These are phyloP conservation scores for Lampris incognitus DNA, from an alignment of 2,113 vertebrate genomes.

Conservation along the genomic window DNA sequence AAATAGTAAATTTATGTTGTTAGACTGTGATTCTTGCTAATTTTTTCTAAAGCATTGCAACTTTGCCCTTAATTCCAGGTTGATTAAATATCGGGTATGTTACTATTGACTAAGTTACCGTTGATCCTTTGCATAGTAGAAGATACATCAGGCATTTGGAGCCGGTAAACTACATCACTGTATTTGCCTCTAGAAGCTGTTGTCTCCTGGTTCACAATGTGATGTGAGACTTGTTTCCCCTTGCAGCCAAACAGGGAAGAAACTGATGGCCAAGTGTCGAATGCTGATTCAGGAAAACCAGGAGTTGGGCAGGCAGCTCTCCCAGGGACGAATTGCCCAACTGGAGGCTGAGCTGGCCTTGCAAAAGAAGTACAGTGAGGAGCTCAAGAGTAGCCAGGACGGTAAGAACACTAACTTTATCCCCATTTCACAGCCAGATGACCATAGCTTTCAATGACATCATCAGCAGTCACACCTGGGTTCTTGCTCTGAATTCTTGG, in stretches of 20 bases:
- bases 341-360: constrained; percentile 98
- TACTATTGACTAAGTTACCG: background rate
- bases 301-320: constrained; percentile 98
- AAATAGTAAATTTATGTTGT: too few species aligned
- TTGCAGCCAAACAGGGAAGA: constrained; percentile 99
- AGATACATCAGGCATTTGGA: background rate
- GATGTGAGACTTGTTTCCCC: constrained; percentile 97
- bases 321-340: constrained; percentile 98
- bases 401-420: constrained; percentile 83
- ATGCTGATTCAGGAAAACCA: constrained; percentile 99
- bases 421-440: background rate
- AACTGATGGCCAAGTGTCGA: constrained; percentile 99
- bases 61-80: too few species aligned
- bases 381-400: constrained; percentile 99
- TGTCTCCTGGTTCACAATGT: constrained; percentile 87
- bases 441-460: background rate
- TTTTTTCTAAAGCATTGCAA: too few species aligned
- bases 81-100: too few species aligned
- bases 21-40: too few species aligned
- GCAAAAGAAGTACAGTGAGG: constrained; percentile 99
- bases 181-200: constrained; percentile 28
- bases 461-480: background rate
- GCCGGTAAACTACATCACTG: constrained; percentile 3
- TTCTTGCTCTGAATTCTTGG: background rate
- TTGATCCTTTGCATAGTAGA: constrained; percentile 7